These are phyloP conservation scores for Mystacornis crossleyi DNA, from an alignment of 2,113 vertebrate genomes.

Conservation along the genomic window DNA sequence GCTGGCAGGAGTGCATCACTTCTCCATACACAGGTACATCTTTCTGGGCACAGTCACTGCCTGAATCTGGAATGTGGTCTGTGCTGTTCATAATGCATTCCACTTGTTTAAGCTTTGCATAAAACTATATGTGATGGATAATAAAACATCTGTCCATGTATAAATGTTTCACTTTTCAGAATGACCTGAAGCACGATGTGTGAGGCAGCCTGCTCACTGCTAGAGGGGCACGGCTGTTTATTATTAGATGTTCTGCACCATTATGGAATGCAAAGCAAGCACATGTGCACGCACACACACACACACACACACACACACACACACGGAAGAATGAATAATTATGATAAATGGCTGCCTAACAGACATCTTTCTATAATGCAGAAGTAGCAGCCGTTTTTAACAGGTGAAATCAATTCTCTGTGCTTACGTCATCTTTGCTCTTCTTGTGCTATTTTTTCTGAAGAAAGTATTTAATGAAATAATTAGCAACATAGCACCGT, in stretches of 20 bases:
- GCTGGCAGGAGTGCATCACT: background rate
- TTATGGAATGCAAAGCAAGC: background rate
- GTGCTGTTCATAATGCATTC: background rate
- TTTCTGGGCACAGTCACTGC: background rate
- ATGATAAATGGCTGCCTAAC: conserved; percentile 3
- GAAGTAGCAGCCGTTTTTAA: background rate
- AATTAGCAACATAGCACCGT: background rate
- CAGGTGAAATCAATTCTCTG: conserved; percentile 26
- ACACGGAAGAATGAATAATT: background rate
- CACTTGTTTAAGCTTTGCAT: background rate
- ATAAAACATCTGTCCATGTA: conserved; percentile 27
- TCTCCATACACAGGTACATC: background rate
- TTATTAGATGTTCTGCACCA: conserved; percentile 7
- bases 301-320: background rate
- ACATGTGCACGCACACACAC: background rate
- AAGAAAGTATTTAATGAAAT: background rate
- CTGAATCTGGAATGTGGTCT: background rate
- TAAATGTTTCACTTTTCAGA: conserved; percentile 23
- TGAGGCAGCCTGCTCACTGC: conserved; percentile 23
- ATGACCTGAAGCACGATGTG: conserved; percentile 6
- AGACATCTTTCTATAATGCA: conserved; percentile 10
- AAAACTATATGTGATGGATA: background rate
- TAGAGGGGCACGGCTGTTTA: background rate
- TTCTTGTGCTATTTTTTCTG: background rate
- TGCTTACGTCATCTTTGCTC: background rate